These are phyloP conservation scores for Eudyptes chrysolophus DNA, from an alignment of 2,113 vertebrate genomes.

Conservation along the genomic window DNA sequence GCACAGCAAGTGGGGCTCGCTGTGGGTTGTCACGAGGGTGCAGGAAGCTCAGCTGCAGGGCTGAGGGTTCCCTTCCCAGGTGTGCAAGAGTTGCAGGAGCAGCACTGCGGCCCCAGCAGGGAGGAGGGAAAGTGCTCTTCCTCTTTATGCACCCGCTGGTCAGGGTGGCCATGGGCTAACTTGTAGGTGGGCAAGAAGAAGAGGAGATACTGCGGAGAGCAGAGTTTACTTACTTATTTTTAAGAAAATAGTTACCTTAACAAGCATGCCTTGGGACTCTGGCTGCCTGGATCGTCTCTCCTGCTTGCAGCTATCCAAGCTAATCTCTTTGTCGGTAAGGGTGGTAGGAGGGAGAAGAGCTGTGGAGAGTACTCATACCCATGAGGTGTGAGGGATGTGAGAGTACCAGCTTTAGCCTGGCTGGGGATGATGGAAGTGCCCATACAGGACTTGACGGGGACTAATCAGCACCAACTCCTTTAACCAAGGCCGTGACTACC, in stretches of 20 bases:
- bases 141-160: not conserved
- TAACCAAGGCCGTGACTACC: not conserved
- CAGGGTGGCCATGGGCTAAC: not conserved
- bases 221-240: not conserved
- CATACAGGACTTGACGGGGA: not conserved
- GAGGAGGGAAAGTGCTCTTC: not conserved
- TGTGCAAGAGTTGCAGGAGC: not conserved
- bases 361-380: not conserved
- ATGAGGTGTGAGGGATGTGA: not conserved
- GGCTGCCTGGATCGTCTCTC: not conserved
- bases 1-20: not conserved
- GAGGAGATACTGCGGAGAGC: not conserved
- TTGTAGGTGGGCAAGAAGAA: not conserved
- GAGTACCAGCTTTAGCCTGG: not conserved
- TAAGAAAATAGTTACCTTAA: not conserved
- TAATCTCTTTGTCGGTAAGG: not conserved
- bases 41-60: not conserved
- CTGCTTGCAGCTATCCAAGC: not conserved
- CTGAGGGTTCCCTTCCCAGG: not conserved
- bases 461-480: not conserved
- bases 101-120: not conserved
- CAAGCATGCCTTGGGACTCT: rapidly evolving
- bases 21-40: not conserved
- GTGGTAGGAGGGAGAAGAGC: not conserved
- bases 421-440: not conserved